Evolutionary conservation across 2,888 invertebrate species (phyloP).

Genomic region (Teleogryllus oceanicus): DNA sequence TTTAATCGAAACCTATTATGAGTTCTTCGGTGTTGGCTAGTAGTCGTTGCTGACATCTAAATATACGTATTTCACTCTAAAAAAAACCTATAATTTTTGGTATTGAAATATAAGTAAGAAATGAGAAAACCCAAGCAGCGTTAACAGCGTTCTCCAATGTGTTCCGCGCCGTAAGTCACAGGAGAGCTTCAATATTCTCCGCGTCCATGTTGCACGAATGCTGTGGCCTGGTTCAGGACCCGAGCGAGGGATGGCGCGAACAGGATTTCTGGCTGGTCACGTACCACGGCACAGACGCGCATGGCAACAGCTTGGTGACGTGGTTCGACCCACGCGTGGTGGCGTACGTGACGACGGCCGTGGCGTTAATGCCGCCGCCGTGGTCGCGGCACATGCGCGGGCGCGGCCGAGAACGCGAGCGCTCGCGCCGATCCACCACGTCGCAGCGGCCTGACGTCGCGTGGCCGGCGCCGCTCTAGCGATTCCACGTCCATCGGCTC

Average conservation of each 20-base stretch:
- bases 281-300: conserved; percentile 9
- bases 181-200: neutral
- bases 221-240: neutral
- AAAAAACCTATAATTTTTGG: too few species aligned
- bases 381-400: neutral
- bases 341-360: conserved; percentile 2
- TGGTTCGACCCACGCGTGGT: neutral
- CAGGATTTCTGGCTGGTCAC: conserved; percentile 8
- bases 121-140: too few species aligned
- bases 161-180: too few species aligned
- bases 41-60: too few species aligned
- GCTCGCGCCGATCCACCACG: neutral
- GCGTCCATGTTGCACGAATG: conserved; percentile 18
- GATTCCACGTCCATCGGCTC: neutral
- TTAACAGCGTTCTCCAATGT: too few species aligned
- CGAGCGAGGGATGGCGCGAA: conserved; percentile 6
- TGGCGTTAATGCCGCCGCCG: neutral
- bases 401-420: neutral
- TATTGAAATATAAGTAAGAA: too few species aligned
- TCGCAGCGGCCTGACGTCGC: neutral
- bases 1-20: too few species aligned
- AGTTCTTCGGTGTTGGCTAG: too few species aligned
- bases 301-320: conserved; percentile 4
- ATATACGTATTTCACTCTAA: too few species aligned
- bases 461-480: neutral